phyloP scores from a whole-genome alignment of 92 coral and sea anemone genomes.

The Actinernus sp. region DNA sequence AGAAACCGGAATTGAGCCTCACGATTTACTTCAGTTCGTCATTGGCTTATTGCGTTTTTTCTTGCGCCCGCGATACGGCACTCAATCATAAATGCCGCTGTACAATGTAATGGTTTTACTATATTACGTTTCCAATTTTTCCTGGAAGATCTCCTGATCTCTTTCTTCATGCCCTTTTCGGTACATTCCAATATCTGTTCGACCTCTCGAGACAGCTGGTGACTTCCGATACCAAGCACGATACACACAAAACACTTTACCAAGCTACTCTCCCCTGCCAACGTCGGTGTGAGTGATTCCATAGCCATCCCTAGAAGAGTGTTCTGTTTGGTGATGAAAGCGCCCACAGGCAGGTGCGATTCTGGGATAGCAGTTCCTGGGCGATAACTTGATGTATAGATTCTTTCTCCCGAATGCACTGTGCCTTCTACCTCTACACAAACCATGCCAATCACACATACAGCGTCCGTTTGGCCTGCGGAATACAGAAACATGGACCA shows the following conservation, averaged over 20 bases:
- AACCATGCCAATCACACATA: slow-evolving; percentile 98
- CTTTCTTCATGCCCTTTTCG: slow-evolving; percentile 69
- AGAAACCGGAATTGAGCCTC: too few relatives aligned
- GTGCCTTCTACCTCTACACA: slow-evolving; percentile 87
- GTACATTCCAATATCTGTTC: slow-evolving; percentile 75
- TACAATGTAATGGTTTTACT: too few relatives aligned
- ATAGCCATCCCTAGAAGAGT: slow-evolving; percentile 95
- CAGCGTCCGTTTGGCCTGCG: slow-evolving; percentile 69
- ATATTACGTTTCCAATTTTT: slow-evolving; percentile 86
- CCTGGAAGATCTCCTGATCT: slow-evolving; percentile 69
- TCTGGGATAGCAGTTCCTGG: slow-evolving; percentile 94
- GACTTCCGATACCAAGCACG: slow-evolving; percentile 90
- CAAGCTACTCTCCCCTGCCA: slow-evolving; percentile 65
- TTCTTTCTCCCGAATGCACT: slow-evolving; percentile 87
- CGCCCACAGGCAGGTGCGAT: slow-evolving; percentile 94
- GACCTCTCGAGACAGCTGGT: slow-evolving; percentile 77
- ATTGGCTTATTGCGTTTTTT: too few relatives aligned
- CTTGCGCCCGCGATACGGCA: too few relatives aligned
- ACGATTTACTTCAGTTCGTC: too few relatives aligned
- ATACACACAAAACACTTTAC: slow-evolving; percentile 97
- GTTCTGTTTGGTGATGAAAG: slow-evolving; percentile 65
- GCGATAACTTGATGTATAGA: slow-evolving; percentile 78
- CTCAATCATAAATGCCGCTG: too few relatives aligned
- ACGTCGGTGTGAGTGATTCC: slow-evolving; percentile 73
- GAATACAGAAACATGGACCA: not conserved